A percentile compares a stretch with the other conserved stretches of the same genome.
phyloP scores from a whole-genome alignment of 2,797 vertebrate genomes.

The Enteromius trimaculatus region DNA sequence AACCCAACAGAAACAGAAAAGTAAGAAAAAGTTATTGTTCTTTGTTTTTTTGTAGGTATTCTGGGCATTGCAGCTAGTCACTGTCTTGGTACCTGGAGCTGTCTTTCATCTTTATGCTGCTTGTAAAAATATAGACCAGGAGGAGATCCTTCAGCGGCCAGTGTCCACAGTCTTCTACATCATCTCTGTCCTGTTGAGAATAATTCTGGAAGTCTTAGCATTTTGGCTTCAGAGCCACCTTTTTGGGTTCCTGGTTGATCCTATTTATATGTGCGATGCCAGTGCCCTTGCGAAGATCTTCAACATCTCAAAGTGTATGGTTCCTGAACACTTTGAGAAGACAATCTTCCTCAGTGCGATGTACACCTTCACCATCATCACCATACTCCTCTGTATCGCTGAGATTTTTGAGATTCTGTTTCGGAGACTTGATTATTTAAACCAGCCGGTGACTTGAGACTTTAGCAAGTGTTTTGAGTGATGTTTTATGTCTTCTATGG shows the following conservation, averaged over 20 bases:
- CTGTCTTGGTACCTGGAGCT: conserved; percentile 84
- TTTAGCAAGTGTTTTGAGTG: conserved; percentile 49
- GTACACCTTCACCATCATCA: conserved; percentile 90
- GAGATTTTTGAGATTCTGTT: conserved; percentile 89
- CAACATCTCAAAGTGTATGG: conserved; percentile 84
- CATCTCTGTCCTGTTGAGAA: conserved; percentile 85
- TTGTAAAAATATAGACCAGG: conserved; percentile 87
- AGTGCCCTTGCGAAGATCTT: conserved; percentile 79
- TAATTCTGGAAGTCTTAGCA: conserved; percentile 84
- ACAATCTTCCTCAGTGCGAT: conserved; percentile 91
- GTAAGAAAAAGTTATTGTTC: neutral
- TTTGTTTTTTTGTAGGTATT: conserved; percentile 77
- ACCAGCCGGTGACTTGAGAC: conserved; percentile 73
- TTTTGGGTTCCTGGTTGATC: conserved; percentile 87
- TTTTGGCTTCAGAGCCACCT: conserved; percentile 91
- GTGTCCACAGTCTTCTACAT: conserved; percentile 85
- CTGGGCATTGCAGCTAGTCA: conserved; percentile 86
- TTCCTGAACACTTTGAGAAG: conserved; percentile 92
- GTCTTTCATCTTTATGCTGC: conserved; percentile 87
- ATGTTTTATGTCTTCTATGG: conserved; percentile 60
- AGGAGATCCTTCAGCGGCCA: conserved; percentile 85
- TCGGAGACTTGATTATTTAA: conserved; percentile 82
- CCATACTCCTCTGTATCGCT: conserved; percentile 82
- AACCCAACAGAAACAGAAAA: neutral
- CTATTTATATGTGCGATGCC: conserved; percentile 83